These are phyloP conservation scores for Xyrichtys novacula DNA, from an alignment of 2,797 vertebrate genomes.

Conservation along the genomic window DNA sequence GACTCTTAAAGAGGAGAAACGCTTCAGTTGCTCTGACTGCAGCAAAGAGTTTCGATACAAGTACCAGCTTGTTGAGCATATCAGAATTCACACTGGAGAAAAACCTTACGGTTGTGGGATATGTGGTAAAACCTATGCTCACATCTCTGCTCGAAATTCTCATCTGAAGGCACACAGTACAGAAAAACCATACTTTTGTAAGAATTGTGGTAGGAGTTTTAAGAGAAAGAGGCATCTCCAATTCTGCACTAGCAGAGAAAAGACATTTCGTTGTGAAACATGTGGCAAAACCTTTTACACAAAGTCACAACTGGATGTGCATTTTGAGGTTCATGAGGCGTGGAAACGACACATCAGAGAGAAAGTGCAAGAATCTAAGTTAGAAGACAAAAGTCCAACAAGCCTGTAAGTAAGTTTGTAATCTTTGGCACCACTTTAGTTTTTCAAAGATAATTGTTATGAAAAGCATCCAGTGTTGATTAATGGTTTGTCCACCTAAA, in stretches of 20 bases:
- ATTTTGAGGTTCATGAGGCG: conserved; percentile 30
- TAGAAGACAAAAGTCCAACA: background rate
- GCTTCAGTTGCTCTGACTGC: conserved; percentile 26
- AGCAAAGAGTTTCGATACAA: background rate
- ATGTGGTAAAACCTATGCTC: background rate
- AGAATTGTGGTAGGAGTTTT: conserved; percentile 26
- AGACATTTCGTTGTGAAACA: conserved; percentile 4
- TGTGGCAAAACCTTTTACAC: conserved; percentile 28
- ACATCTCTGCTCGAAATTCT: background rate
- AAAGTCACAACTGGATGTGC: conserved; percentile 24
- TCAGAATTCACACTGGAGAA: background rate
- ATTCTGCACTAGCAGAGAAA: background rate
- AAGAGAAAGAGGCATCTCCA: background rate
- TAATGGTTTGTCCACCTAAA: too few relatives aligned
- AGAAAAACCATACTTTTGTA: conserved; percentile 18
- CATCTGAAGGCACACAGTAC: conserved; percentile 12
- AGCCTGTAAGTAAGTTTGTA: background rate
- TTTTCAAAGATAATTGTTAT: background rate
- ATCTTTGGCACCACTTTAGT: background rate
- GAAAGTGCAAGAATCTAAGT: background rate
- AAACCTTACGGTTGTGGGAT: background rate
- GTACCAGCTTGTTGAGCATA: background rate
- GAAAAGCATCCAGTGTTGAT: background rate
- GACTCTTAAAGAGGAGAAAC: conserved; percentile 1
- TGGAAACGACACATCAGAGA: conserved; percentile 32